Evolutionary conservation across 92 coral and sea anemone genomes (phyloP).

Genomic region (Porites rus): DNA sequence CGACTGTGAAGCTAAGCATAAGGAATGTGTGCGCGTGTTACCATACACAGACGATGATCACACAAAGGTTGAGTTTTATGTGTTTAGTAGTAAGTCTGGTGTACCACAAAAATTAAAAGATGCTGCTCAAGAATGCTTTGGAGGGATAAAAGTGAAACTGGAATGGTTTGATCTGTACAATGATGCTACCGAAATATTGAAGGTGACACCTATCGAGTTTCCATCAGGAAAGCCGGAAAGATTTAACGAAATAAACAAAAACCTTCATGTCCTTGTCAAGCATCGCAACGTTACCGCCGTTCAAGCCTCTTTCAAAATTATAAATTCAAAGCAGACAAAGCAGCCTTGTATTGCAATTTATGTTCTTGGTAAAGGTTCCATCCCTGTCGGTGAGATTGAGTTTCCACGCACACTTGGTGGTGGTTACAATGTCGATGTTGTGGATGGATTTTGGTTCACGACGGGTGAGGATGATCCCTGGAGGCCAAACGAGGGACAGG

Average conservation of each 20-base stretch:
- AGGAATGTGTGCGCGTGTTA: no score
- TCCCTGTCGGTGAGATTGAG: conserved; percentile 49
- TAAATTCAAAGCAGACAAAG: conserved; percentile 18
- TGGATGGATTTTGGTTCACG: conserved; percentile 38
- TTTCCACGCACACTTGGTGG: neutral
- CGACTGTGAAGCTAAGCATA: conserved; percentile 4
- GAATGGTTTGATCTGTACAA: conserved; percentile 11
- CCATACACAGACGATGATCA: conserved; percentile 21
- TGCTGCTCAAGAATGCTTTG: conserved; percentile 22
- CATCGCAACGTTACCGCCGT: conserved; percentile 26
- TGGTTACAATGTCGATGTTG: conserved; percentile 23
- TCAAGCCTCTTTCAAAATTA: conserved; percentile 23
- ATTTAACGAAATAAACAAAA: conserved; percentile 7
- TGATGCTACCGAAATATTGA: neutral
- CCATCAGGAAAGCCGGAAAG: neutral
- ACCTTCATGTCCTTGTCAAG: neutral
- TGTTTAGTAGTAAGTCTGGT: conserved; percentile 23
- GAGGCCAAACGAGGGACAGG: neutral
- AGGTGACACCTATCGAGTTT: neutral
- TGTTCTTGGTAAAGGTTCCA: conserved; percentile 63
- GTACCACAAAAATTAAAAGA: conserved; percentile 6
- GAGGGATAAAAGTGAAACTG: neutral
- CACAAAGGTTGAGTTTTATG: conserved; percentile 14
- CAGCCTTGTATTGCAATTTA: conserved; percentile 41
- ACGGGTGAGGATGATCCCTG: neutral